phyloP scores from a whole-genome alignment of 2,888 invertebrate species.

The Heteropelma amictum region DNA sequence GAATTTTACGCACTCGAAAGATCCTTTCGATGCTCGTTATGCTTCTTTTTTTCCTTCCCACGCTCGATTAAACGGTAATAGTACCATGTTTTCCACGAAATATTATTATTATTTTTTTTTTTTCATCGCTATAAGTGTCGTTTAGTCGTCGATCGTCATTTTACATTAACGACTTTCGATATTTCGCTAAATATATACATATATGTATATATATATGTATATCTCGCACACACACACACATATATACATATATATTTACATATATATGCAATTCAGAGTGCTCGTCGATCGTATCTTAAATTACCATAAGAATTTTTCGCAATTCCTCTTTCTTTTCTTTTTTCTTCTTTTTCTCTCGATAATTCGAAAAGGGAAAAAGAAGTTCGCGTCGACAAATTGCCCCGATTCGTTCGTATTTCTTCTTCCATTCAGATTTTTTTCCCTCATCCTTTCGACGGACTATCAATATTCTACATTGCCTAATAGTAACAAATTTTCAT shows the following conservation, averaged over 20 bases:
- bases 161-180: slow-evolving; percentile 36
- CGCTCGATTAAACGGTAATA: slow-evolving; percentile 42
- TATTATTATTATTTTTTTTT: slow-evolving; percentile 8
- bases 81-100: slow-evolving; percentile 43
- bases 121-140: slow-evolving; percentile 25
- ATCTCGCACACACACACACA: no score
- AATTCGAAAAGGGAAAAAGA: slow-evolving; percentile 1
- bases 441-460: neutral
- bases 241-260: no score
- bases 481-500: slow-evolving; percentile 27
- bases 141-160: slow-evolving; percentile 35
- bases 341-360: neutral
- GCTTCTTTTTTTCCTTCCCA: slow-evolving; percentile 18
- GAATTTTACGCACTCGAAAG: slow-evolving; percentile 58
- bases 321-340: no score
- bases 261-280: slow-evolving; percentile 22
- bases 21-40: slow-evolving; percentile 52
- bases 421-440: neutral
- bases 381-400: slow-evolving; percentile 28
- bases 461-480: slow-evolving; percentile 36
- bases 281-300: slow-evolving; percentile 30
- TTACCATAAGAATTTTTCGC: no score
- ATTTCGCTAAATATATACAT: no score
- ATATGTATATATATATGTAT: no score
- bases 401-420: slow-evolving; percentile 17